Conservation (phyloP, 2,888 invertebrate genomes). For the Seira ritae region DNA sequence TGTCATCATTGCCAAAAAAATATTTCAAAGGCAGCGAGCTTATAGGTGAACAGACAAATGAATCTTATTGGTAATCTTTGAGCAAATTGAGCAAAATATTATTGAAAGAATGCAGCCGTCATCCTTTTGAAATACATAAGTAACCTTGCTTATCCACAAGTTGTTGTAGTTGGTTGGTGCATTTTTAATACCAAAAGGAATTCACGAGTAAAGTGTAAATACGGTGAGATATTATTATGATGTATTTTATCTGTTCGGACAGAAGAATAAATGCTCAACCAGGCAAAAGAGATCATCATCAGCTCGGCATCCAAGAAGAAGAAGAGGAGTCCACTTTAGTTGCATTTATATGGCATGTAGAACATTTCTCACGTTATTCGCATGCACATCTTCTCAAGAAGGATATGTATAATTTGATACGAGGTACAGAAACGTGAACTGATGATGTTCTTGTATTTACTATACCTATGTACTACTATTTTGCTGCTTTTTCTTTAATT, state of each 20-base stretch:
- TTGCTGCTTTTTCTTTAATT: background rate
- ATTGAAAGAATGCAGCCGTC: too few relatives aligned
- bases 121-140: constrained; percentile 7
- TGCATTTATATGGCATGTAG: constrained; percentile 10
- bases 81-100: too few relatives aligned
- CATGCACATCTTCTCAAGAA: constrained; percentile 32
- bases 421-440: constrained; percentile 13
- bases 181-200: background rate
- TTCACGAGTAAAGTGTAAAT: too few relatives aligned
- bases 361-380: constrained; percentile 54
- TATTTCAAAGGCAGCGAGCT: background rate
- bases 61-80: too few relatives aligned
- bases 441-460: background rate
- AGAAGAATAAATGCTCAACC: background rate
- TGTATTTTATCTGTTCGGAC: constrained; percentile 8
- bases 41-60: background rate
- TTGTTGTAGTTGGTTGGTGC: constrained; percentile 33
- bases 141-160: constrained; percentile 41
- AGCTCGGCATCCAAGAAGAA: background rate
- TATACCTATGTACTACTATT: background rate
- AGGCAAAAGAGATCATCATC: constrained; percentile 31
- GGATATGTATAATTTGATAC: too few relatives aligned
- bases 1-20: background rate
- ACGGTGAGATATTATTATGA: too few relatives aligned
- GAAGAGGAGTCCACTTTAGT: constrained; percentile 1